Percentiles rank a stretch among this genome's conserved stretches.
Evolutionary conservation across 1,140 invertebrate species (phyloP).

Genomic region (Radopholus similis): DNA sequence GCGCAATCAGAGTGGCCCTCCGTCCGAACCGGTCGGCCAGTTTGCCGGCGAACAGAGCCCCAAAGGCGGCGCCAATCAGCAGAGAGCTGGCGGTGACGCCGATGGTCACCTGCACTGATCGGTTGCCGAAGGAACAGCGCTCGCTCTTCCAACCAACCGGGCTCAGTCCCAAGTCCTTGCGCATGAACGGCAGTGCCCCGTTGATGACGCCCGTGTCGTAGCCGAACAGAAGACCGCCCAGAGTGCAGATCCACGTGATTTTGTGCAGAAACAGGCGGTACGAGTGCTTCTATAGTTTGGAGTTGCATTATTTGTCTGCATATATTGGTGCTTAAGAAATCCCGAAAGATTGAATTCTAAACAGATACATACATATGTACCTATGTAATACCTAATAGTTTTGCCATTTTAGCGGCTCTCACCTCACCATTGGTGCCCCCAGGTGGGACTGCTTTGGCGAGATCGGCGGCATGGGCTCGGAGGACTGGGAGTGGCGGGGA

Average conservation of each 20-base stretch:
- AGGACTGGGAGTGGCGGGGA: too few relatives aligned
- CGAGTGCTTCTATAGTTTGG: slow-evolving; percentile 1
- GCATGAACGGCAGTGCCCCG: slow-evolving; percentile 10
- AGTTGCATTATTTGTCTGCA: too few relatives aligned
- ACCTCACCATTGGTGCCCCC: too few relatives aligned
- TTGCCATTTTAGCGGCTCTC: too few relatives aligned
- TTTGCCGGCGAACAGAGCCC: slow-evolving; percentile 1
- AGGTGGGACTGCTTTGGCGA: too few relatives aligned
- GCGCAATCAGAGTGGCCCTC: slow-evolving; percentile 2
- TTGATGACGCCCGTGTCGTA: slow-evolving; percentile 20
- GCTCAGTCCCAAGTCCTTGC: slow-evolving; percentile 4
- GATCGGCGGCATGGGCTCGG: too few relatives aligned
- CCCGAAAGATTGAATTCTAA: too few relatives aligned
- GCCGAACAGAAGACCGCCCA: slow-evolving; percentile 17
- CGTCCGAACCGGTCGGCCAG: slow-evolving; percentile 6
- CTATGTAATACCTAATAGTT: too few relatives aligned
- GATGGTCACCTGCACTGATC: background rate
- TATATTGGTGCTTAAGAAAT: too few relatives aligned
- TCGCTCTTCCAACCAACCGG: background rate
- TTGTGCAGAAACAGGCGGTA: slow-evolving; percentile 13
- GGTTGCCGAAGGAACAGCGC: background rate
- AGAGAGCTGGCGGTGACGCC: slow-evolving; percentile 10
- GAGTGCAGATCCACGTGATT: slow-evolving; percentile 17
- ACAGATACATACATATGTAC: too few relatives aligned
- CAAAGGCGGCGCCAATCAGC: slow-evolving; percentile 14